These are phyloP conservation scores for Acarapis woodi DNA, from an alignment of 1,140 invertebrate genomes.

Conservation along the genomic window DNA sequence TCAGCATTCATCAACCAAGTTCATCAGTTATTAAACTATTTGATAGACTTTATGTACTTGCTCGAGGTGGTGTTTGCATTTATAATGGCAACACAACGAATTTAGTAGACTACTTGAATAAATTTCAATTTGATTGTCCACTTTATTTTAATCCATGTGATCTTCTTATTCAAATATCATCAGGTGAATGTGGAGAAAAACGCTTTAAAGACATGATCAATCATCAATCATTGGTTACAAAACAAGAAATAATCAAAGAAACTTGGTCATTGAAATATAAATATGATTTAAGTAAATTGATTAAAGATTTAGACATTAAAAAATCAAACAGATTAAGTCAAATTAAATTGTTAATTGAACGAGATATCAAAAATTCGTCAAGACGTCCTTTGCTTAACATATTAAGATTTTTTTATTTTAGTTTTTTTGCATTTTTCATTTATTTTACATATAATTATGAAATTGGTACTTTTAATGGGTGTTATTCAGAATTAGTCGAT, in stretches of 20 bases:
- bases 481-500: not conserved
- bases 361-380: too few species aligned
- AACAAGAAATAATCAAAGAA: too few species aligned
- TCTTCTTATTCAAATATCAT: conserved; percentile 22
- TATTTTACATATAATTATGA: conserved; percentile 1
- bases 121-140: conserved; percentile 37
- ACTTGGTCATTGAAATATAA: too few species aligned
- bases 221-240: too few species aligned
- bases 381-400: too few species aligned
- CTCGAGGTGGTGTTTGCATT: conserved; percentile 5
- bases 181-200: conserved; percentile 7
- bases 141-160: conserved; percentile 85
- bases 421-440: too few species aligned
- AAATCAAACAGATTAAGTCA: too few species aligned
- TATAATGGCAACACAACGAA: conserved; percentile 6
- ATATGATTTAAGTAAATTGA: too few species aligned
- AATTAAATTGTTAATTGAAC: too few species aligned
- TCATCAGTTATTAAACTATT: conserved; percentile 53
- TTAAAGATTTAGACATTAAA: too few species aligned
- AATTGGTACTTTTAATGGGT: not conserved
- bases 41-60: conserved; percentile 26
- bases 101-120: conserved; percentile 1
- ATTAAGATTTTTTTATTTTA: too few species aligned
- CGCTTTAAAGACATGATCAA: conserved; percentile 1
- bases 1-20: conserved; percentile 58